Evolutionary conservation across 1,140 invertebrate species (phyloP), one percentile per base, ranked within the genome.

Genomic region (Leguminivora glycinivorella): DNA sequence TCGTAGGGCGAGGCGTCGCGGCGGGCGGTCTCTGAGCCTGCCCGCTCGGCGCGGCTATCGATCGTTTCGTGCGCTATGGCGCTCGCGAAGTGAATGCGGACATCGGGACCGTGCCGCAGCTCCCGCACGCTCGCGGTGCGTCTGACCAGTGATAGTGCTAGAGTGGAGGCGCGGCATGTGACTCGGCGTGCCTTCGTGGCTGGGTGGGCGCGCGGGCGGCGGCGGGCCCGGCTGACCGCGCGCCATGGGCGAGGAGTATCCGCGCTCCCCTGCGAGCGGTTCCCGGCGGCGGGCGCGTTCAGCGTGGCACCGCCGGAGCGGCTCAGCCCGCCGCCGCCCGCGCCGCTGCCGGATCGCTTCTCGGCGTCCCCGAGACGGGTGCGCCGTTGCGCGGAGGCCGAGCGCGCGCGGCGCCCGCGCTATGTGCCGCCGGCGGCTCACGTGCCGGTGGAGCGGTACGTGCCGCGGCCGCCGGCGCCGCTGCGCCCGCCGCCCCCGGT

Each of bases 351-450:
- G 82, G 88, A 88, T 72, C 86, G 87, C 31, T 93, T 93, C 72
- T 92, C 93, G 63, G 92, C 93, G 56, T 93, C 93, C 56, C 92
- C 92, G 71, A 90, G 92, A 70, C 93, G 93, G 72, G 88, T 92
- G 69, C 85, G 83, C 74, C 81, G 86, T 69, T 84, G 84, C 67
- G 83, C 80, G 67, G 85, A 93, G 68, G 80, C 93, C 56, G 93
- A 93, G 70, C 93, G 92, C 84, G 74, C 89, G 84, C 77, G 86
- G 66, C 81, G 83, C 68, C 87, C 92, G 82, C 90, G 93, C 58
- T 95, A 95, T 71, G 93, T 95, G 70, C 94, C 94, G 1, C 94
- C 94, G 3, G 93, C 94, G 67, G 94, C 94, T 40, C 94, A 95
- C 83, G 94, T 94, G 71, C 94, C 94, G 6, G 94, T 95, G 56